Percentiles rank a stretch among this genome's conserved stretches.
phyloP scores from a whole-genome alignment of 2,888 invertebrate species.

The Trisateles emortualis region DNA sequence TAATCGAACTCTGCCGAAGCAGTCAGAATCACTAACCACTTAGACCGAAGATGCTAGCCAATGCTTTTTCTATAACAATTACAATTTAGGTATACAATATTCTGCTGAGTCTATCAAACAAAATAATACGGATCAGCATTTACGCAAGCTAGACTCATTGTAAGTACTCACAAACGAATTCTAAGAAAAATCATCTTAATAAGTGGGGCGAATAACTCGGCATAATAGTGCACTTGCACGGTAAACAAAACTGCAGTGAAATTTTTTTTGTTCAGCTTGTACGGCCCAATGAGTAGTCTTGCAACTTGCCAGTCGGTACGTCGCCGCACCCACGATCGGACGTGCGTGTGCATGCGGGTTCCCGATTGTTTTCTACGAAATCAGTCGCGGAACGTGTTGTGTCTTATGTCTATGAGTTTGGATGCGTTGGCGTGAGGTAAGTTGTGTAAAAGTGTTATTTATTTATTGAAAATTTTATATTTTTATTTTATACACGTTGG shows the following conservation, averaged over 20 bases:
- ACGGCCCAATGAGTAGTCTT: slow-evolving; percentile 20
- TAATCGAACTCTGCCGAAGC: no score
- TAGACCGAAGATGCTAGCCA: no score
- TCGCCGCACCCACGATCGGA: slow-evolving; percentile 34
- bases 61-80: no score
- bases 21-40: no score
- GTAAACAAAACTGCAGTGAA: slow-evolving; percentile 45
- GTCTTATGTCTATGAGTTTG: slow-evolving; percentile 36
- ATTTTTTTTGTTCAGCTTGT: slow-evolving; percentile 28
- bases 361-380: slow-evolving; percentile 34
- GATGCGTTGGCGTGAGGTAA: slow-evolving; percentile 44
- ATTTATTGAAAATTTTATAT: no score
- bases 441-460: slow-evolving; percentile 17
- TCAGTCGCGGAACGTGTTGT: slow-evolving; percentile 39
- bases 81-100: no score
- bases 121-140: no score
- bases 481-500: no score
- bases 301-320: slow-evolving; percentile 34
- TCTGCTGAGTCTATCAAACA: no score
- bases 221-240: slow-evolving; percentile 17
- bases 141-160: not conserved
- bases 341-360: slow-evolving; percentile 17
- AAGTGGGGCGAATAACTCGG: slow-evolving; percentile 19
- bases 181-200: slow-evolving; percentile 15
- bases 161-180: not conserved